phyloP scores from a whole-genome alignment of 2,888 invertebrate genomes.

The Protodeltote pygarga region DNA sequence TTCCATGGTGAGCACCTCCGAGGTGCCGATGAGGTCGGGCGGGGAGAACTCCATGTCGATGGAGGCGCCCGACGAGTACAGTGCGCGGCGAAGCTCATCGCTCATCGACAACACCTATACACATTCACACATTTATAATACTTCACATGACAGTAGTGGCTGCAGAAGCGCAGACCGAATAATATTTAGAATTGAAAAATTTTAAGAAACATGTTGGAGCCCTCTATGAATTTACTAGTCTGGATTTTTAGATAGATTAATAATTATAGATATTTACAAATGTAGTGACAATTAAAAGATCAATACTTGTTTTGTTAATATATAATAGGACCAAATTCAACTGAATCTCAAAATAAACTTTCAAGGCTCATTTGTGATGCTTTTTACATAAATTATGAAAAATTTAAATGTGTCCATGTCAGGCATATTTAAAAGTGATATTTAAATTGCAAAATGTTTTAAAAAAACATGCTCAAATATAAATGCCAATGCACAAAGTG shows the following conservation, averaged over 20 bases:
- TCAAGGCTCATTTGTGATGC: slow-evolving; percentile 1
- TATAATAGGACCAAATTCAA: no score
- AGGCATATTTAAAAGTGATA: not conserved
- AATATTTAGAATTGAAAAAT: not conserved
- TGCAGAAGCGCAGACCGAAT: not conserved
- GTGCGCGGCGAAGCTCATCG: slow-evolving; percentile 95
- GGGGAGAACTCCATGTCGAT: slow-evolving; percentile 95
- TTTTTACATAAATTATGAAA: not conserved
- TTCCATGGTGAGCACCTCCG: slow-evolving; percentile 96
- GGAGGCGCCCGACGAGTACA: slow-evolving; percentile 92
- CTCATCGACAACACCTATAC: slow-evolving; percentile 96
- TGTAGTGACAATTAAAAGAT: no score
- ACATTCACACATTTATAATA: slow-evolving; percentile 19
- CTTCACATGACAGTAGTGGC: not conserved
- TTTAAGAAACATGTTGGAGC: not conserved
- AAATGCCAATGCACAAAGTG: slow-evolving; percentile 4
- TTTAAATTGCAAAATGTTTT: not conserved
- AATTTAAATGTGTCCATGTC: not conserved
- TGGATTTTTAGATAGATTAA: no score
- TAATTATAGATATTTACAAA: no score
- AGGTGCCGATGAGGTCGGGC: slow-evolving; percentile 95
- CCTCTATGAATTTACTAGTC: not conserved
- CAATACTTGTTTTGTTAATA: no score
- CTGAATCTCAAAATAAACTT: not conserved
- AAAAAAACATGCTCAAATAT: slow-evolving; percentile 34